Evolutionary conservation across 1,140 invertebrate species (phyloP).

Genomic region (Drosophila pandora): DNA sequence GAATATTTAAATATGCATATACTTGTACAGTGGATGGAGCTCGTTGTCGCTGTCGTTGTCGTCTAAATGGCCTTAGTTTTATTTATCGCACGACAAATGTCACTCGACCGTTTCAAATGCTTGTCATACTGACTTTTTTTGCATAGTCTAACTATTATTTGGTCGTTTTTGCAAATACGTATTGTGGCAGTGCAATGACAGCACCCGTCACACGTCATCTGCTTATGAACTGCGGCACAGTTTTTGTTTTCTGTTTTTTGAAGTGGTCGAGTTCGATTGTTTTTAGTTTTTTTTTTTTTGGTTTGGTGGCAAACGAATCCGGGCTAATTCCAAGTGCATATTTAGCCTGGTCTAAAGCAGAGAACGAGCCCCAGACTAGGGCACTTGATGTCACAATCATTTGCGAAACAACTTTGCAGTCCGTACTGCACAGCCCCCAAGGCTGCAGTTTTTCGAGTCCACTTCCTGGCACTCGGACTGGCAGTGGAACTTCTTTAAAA

Average conservation of each 20-base stretch:
- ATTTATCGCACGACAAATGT: slow-evolving; percentile 74
- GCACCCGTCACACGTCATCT: slow-evolving; percentile 36
- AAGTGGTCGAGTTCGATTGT: neutral
- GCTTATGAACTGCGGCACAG: slow-evolving; percentile 58
- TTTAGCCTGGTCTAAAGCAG: slow-evolving; percentile 48
- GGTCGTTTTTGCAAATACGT: slow-evolving; percentile 16
- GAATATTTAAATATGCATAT: slow-evolving; percentile 75
- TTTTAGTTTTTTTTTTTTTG: slow-evolving; percentile 2
- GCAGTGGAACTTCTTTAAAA: slow-evolving; percentile 11
- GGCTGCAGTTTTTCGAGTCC: slow-evolving; percentile 28
- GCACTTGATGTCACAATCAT: slow-evolving; percentile 53
- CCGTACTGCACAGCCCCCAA: neutral
- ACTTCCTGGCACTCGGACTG: slow-evolving; percentile 37
- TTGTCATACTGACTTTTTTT: slow-evolving; percentile 39
- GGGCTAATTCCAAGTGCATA: slow-evolving; percentile 62
- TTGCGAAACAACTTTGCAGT: slow-evolving; percentile 17
- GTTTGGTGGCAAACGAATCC: slow-evolving; percentile 22
- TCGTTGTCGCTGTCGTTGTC: slow-evolving; percentile 13
- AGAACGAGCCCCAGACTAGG: slow-evolving; percentile 22
- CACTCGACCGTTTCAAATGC: slow-evolving; percentile 64
- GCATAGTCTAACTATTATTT: slow-evolving; percentile 17
- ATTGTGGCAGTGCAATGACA: slow-evolving; percentile 42
- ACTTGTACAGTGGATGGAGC: slow-evolving; percentile 9
- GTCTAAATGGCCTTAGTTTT: slow-evolving; percentile 72
- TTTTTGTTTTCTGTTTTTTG: slow-evolving; percentile 19